These are phyloP conservation scores for Perizoma affinitatum DNA, from an alignment of 2,888 invertebrate genomes.

Conservation along the genomic window DNA sequence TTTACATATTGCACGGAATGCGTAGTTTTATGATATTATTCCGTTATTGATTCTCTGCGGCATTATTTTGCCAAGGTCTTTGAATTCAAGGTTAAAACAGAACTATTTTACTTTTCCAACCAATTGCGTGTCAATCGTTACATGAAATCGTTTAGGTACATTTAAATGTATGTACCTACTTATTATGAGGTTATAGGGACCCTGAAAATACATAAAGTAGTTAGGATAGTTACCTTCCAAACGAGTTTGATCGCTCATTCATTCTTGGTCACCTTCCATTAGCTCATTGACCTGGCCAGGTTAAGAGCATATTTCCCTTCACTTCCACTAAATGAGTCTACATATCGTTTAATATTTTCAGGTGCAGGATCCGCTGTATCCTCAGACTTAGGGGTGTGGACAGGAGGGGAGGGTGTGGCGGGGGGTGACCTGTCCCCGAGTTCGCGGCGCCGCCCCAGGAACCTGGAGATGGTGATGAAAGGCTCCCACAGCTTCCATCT, in stretches of 20 bases:
- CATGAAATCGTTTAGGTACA: slow-evolving; percentile 5
- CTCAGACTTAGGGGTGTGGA: slow-evolving; percentile 87
- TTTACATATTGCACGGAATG: too few species aligned
- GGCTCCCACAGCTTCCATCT: slow-evolving; percentile 91
- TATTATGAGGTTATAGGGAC: slow-evolving; percentile 2
- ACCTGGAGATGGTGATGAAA: slow-evolving; percentile 89
- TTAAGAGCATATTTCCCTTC: too few species aligned
- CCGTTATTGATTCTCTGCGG: not conserved
- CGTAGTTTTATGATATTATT: not conserved
- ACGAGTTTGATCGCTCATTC: too few species aligned
- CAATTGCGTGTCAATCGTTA: slow-evolving; percentile 27
- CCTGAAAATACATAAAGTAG: not conserved
- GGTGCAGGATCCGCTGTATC: slow-evolving; percentile 85
- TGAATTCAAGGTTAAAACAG: slow-evolving; percentile 23
- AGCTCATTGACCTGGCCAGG: too few species aligned
- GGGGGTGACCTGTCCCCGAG: slow-evolving; percentile 67
- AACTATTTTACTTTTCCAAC: slow-evolving; percentile 23
- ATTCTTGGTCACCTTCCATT: too few species aligned
- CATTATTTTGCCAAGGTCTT: slow-evolving; percentile 19
- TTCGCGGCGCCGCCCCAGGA: slow-evolving; percentile 84
- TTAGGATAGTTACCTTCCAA: too few species aligned
- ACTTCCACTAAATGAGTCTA: not conserved
- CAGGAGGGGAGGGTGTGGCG: slow-evolving; percentile 61
- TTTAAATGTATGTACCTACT: slow-evolving; percentile 4
- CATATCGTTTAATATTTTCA: slow-evolving; percentile 27